Conservation (phyloP, 2,797 vertebrate genomes). For the Falco peregrinus region DNA sequence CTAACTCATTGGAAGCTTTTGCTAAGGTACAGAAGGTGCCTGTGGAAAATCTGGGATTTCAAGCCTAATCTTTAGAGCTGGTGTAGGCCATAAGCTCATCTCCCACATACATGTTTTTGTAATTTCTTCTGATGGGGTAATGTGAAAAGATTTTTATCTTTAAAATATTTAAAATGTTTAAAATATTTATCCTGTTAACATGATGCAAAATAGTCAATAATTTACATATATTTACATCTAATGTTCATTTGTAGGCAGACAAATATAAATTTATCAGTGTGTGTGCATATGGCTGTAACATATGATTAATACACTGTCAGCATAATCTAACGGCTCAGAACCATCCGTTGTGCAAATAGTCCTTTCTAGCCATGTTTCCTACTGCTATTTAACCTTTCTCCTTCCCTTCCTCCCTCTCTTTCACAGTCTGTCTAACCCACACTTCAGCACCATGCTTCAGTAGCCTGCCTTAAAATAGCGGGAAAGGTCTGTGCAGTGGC, state of each 20-base stretch:
- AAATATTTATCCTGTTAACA: constrained; percentile 65
- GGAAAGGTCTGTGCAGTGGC: neutral
- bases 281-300: constrained; percentile 72
- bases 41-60: constrained; percentile 31
- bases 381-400: constrained; percentile 56
- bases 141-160: constrained; percentile 21
- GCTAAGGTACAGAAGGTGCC: constrained; percentile 1
- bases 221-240: constrained; percentile 73
- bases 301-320: constrained; percentile 72
- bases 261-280: constrained; percentile 66
- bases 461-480: constrained; percentile 58
- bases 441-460: neutral
- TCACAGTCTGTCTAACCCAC: constrained; percentile 49
- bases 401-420: constrained; percentile 37
- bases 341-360: constrained; percentile 63
- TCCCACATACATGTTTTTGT: constrained; percentile 19
- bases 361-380: constrained; percentile 55
- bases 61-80: neutral
- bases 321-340: constrained; percentile 63
- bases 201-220: constrained; percentile 63
- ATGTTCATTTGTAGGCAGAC: constrained; percentile 68
- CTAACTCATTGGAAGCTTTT: neutral
- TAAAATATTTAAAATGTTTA: constrained; percentile 49
- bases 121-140: constrained; percentile 29
- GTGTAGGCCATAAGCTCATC: constrained; percentile 39